Evolutionary conservation across 1,140 invertebrate genomes (phyloP), one percentile per base, ranked within the genome.

Genomic region (Idris sp.): DNA sequence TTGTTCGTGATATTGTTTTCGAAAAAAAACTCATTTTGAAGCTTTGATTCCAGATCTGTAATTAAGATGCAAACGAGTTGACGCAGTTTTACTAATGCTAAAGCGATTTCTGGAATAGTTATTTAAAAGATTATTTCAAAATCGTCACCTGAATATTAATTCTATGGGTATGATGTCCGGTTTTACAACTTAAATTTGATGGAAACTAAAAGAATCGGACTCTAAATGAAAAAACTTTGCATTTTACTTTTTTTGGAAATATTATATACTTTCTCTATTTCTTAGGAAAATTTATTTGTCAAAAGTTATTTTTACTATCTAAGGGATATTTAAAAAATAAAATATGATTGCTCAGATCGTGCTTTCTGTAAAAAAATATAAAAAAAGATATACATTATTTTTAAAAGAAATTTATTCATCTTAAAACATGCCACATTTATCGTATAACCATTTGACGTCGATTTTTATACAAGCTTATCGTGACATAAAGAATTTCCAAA

Each of bases 21-120:
- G n/a, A n/a, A n/a, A n/a, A n/a, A n/a, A n/a, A n/a, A n/a, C n/a
- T n/a, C n/a, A n/a, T n/a, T n/a, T n/a, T n/a, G n/a, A n/a, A n/a
- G n/a, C n/a, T n/a, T n/a, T n/a, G n/a, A n/a, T n/a, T n/a, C n/a
- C n/a, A n/a, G 31, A 49, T 49, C 46, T 35, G 31, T 35, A 49
- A 49, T 49, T 49, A 18, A 49, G 30, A 49, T 49, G 46, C 46
- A 49, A 49, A 49, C 18, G 30, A 49, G 46, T 49, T 49, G 36
- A 49, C 30, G 31, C 28, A 49, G 30, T 49, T 49, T 49, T 25
- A 35, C 16, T n/a, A 28, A 19, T 36, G 19, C 36, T 36, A 49
- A 18, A 49, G 10, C 18, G 31, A 30, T 49, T 49, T 36, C 46
- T 22, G 16, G 15, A 22, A 53, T 53, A 40, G 49, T 40, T 35